A percentile compares a stretch with the other conserved stretches of the same genome.
These are phyloP conservation scores for Varecia variegata DNA, from an alignment of 2,797 vertebrate species.

Conservation along the genomic window DNA sequence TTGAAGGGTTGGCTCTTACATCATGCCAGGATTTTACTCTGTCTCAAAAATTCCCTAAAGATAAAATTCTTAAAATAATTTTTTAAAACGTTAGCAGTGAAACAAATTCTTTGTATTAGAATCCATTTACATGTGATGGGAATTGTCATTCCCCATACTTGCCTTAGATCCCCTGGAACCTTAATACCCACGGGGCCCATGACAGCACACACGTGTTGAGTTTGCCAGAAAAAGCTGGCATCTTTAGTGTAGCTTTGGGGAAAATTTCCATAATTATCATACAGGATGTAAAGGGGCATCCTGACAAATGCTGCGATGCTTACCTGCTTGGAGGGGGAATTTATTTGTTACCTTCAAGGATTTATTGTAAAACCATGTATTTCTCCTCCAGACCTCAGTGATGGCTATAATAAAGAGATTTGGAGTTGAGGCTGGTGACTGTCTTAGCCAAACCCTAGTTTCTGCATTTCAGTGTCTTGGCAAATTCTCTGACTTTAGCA, in stretches of 20 bases:
- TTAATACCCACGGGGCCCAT: neutral
- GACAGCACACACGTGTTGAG: neutral
- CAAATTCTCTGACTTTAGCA: neutral
- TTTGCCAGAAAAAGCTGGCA: neutral
- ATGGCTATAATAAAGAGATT: neutral
- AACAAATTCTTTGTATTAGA: neutral
- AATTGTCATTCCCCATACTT: neutral
- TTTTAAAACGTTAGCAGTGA: neutral
- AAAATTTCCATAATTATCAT: neutral
- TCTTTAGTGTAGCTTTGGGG: neutral
- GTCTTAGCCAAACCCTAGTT: neutral
- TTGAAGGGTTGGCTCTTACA: neutral
- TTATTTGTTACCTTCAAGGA: neutral
- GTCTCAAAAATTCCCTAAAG: neutral
- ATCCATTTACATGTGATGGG: neutral
- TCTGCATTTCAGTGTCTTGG: neutral
- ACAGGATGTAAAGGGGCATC: neutral
- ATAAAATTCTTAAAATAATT: neutral
- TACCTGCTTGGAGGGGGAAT: neutral
- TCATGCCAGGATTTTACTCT: neutral
- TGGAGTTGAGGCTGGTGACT: neutral
- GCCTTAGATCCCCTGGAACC: neutral
- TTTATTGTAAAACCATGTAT: neutral
- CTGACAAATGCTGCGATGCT: neutral
- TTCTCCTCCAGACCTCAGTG: neutral